Base-by-base conservation (phyloP, 92 coral and sea anemone genomes). In the Parazoanthus atlanticus region DNA sequence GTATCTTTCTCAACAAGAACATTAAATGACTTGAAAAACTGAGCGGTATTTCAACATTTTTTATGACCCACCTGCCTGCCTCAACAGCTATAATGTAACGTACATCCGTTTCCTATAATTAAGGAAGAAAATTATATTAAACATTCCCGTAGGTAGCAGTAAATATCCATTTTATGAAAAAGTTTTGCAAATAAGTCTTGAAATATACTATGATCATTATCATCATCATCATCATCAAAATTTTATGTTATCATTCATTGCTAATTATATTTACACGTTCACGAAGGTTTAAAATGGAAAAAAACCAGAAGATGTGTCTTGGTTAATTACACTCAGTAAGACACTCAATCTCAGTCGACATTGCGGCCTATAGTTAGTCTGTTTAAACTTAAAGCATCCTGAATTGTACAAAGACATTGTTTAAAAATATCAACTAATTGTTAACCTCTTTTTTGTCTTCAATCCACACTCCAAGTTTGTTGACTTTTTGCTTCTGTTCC, bases 391-490 rank as follows among this genome's bases (percentile, higher is more conserved):
- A 12, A 52, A 13, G 19, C 4, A 52, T 52, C 19, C 58, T 1
- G 52, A 46, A 8, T 8, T 52, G 58, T 52, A 52, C 58, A 13
- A 13, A 61, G 19, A 79, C 56, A 16, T 16, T 79, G 31, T 16
- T 9, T 16, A 15, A 2, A 52, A 54, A 10, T 7, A 12, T 16
- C 41, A 33, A 71, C 29, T 19, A n/a, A 7, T 38, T 9, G 73
- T 77, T 93, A 70, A 94, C 97, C 72, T 84, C 76, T 30, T 72
- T 19, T 23, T 4, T 29, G 38, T 83, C 89, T 28, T 83, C 88
- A 61, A 91, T 66, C 67, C 64, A 91, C 12, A 95, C 93, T 89
- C 98, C 98, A 88, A 95, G 94, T 47, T 65, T 80, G 17, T 92
- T 74, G 2, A 93, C 92, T 80, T 95, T 95, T 46, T 91, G 91